phyloP scores from a whole-genome alignment of 2,113 vertebrate species.

The Puffinus mauretanicus region DNA sequence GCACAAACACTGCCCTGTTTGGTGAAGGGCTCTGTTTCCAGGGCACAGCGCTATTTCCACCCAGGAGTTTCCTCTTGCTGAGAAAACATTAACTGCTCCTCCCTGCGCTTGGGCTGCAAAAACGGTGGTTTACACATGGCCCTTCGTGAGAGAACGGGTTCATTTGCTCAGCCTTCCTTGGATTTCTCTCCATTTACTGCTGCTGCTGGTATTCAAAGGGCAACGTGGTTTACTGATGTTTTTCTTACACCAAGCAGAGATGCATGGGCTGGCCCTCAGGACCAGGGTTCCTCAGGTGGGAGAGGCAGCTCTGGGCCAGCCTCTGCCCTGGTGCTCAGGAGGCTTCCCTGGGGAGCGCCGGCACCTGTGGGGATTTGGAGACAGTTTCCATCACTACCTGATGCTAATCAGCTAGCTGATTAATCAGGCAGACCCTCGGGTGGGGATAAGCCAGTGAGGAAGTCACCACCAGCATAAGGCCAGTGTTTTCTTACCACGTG shows the following conservation, averaged over 20 bases:
- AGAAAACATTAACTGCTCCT: neutral
- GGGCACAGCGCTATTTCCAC: neutral
- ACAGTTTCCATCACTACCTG: neutral
- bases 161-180: neutral
- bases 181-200: neutral
- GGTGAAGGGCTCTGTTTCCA: neutral
- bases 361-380: neutral
- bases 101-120: neutral
- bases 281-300: neutral
- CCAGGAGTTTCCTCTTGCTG: neutral
- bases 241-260: neutral
- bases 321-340: rapidly evolving
- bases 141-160: neutral
- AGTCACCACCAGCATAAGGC: neutral
- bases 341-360: neutral
- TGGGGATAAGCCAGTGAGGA: neutral
- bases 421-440: neutral
- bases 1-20: neutral
- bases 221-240: neutral
- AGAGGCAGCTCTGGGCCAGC: neutral
- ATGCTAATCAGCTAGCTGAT: neutral
- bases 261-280: rapidly evolving
- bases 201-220: neutral
- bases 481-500: rapidly evolving
- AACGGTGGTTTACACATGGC: neutral